Base-by-base conservation (phyloP, 1,140 invertebrate species). In the Drosophila busckii region DNA sequence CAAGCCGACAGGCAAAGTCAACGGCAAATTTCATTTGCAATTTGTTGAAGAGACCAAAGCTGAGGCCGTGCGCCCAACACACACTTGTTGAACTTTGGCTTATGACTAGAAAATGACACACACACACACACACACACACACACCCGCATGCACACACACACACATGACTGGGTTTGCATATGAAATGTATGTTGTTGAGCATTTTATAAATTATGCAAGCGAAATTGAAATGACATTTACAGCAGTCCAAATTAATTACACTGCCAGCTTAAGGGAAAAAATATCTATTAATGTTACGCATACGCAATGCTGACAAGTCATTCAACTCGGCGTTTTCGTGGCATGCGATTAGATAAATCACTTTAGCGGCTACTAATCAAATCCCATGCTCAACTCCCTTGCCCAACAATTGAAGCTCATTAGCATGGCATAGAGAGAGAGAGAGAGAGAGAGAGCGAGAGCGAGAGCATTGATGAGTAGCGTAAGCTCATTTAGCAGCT, bases 1-100 rank as follows among this genome's bases (percentile, higher is more conserved):
- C 73, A 78, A 59, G 48, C 22, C 59, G n/a, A 10, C 16, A 29
- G 10, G 34, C 41, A 56, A 56, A 70, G 61, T 42, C 65, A 38
- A 29, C 25, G 16, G 26, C 46, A 67, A 78, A 80, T 68, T 78
- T 63, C 58, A 80, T 80, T 68, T 76, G 29, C 56, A 60, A 65
- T 60, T 65, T 65, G 22, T 26, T 23, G 5, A n/a, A 10, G 17
- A n/a, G n/a, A n/a, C n/a, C n/a, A n/a, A n/a, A n/a, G n/a, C n/a
- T n/a, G n/a, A n/a, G n/a, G n/a, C n/a, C n/a, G n/a, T 12, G 17
- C 7, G 12, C 16, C 17, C 48, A 37, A 38, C 40, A 17, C 26
- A 46, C 75, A 82, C 75, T 82, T 78, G 71, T 80, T 78, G 75
- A 80, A 38, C 38, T 50, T 35, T 32, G 50, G 52, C 53, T 37